Evolutionary conservation across 2,888 invertebrate genomes (phyloP), one percentile per base, ranked within the genome.

Genomic region (Sepioteuthis lessoniana): DNA sequence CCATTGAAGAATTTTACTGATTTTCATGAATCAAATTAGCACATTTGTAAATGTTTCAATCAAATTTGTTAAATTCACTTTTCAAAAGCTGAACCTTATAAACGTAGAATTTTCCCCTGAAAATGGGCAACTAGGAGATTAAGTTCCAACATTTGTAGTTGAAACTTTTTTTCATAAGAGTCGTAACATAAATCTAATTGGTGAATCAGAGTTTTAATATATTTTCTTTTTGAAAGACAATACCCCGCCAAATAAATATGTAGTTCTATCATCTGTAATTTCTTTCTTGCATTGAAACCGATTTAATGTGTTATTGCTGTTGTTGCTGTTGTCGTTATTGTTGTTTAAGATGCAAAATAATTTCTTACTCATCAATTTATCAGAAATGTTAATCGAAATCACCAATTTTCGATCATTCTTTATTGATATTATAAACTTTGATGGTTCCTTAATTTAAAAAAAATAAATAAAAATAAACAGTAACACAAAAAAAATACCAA

Each of bases 241-340:
- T 76, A n/a, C n/a, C n/a, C n/a, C n/a, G 76, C 76, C 76, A 76
- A 76, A 76, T 76, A 76, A 76, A 76, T 35, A 76, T 76, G 76
- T n/a, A 76, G 13, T 35, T n/a, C n/a, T 10, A n/a, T 35, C n/a
- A n/a, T n/a, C n/a, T 35, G n/a, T n/a, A 76, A 76, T 76, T 76
- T 76, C n/a, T 76, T 76, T 76, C 76, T 76, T 76, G 25, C 76
- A 76, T 76, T 76, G n/a, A 76, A 76, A n/a, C n/a, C n/a, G 76
- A n/a, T 35, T n/a, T n/a, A 10, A n/a, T 76, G n/a, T 76, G 60
- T 60, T 60, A 31, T 60, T 31, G 60, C 60, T 76, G 35, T 35
- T 76, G 35, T 35, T 35, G 76, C 4, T 35, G n/a, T 16, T n/a
- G 16, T n/a, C n/a, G n/a, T n/a, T 76, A n/a, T 35, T 35, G 35